A percentile compares a stretch with the other conserved stretches of the same genome.
Evolutionary conservation across 2,113 vertebrate genomes (phyloP).

Genomic region (Peromyscus polionotus): DNA sequence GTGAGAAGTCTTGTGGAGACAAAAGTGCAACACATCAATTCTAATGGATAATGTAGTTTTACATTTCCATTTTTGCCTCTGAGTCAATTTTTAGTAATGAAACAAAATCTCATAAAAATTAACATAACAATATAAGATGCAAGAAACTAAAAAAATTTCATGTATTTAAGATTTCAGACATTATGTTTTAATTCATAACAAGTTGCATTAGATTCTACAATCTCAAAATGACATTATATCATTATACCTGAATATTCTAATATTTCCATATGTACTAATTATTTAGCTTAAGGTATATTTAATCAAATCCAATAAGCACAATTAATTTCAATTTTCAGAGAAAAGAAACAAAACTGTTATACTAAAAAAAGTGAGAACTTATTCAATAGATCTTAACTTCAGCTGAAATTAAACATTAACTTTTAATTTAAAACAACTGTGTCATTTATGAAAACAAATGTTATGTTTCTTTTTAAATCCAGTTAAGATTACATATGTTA

Average conservation of each 20-base stretch:
- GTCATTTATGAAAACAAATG: not conserved
- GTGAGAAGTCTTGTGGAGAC: not conserved
- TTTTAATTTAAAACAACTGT: not conserved
- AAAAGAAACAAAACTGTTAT: not conserved
- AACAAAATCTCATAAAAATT: not conserved
- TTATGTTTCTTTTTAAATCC: not conserved
- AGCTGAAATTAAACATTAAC: not conserved
- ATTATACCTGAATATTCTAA: not conserved
- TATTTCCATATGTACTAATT: not conserved
- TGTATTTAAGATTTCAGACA: not conserved
- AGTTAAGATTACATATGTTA: not conserved
- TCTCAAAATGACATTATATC: no score
- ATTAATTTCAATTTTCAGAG: not conserved
- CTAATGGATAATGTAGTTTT: not conserved
- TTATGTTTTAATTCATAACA: not conserved
- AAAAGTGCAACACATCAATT: not conserved
- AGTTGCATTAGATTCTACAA: not conserved
- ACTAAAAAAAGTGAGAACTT: not conserved
- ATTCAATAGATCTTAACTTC: not conserved
- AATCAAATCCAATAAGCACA: not conserved
- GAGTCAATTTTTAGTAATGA: not conserved
- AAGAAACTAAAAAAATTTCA: not conserved
- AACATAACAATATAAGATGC: not conserved
- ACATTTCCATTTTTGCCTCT: not conserved
- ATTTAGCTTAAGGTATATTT: not conserved